Percentiles rank a stretch among this genome's conserved stretches.
Conservation (phyloP, 2,113 vertebrate genomes). For the Myotis brandtii region DNA sequence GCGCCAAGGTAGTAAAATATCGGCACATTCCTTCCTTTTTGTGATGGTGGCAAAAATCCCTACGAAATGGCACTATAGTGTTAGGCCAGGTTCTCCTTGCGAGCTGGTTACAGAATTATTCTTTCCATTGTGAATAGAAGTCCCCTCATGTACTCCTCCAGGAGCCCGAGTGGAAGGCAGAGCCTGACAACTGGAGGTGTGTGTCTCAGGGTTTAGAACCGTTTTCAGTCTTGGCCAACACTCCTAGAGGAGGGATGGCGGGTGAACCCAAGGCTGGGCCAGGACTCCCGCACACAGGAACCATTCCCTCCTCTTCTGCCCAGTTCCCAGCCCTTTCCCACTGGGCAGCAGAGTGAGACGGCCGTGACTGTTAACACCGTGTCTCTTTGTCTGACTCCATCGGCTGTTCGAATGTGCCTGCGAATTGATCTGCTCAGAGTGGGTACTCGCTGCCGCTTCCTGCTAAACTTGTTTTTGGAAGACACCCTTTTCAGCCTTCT, state of each 20-base stretch:
- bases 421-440: constrained; percentile 49
- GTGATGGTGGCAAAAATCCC: not conserved
- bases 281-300: not conserved
- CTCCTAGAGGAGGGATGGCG: not conserved
- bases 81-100: not conserved
- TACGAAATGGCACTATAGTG: not conserved
- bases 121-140: not conserved
- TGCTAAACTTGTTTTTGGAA: constrained; percentile 33
- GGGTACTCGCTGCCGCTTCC: constrained; percentile 63
- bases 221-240: not conserved
- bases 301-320: not conserved
- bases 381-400: constrained; percentile 62
- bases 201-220: too few relatives aligned
- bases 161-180: not conserved
- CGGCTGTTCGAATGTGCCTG: constrained; percentile 63
- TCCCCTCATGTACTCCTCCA: not conserved
- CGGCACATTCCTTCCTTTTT: not conserved
- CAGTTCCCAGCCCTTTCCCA: not conserved
- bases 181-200: not conserved
- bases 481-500: not conserved
- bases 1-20: not conserved
- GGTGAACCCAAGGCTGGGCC: not conserved
- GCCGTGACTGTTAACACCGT: not conserved
- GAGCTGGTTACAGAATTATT: not conserved
- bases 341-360: not conserved